These are phyloP conservation scores for Tragelaphus oryx DNA, from an alignment of 2,797 vertebrate genomes.

Conservation along the genomic window DNA sequence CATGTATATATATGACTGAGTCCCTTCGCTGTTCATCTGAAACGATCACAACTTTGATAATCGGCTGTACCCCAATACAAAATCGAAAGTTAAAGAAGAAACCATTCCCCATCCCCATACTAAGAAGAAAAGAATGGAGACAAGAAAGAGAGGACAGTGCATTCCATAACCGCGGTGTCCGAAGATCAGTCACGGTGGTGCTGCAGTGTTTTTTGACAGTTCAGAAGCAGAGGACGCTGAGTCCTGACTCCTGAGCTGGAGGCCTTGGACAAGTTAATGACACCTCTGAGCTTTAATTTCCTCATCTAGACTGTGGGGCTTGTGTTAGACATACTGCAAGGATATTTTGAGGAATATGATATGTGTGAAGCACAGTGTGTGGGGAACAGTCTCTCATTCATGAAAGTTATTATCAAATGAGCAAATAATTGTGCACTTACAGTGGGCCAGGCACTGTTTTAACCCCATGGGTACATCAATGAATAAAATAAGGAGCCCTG, in stretches of 20 bases:
- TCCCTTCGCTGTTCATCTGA: not conserved
- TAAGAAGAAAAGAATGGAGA: not conserved
- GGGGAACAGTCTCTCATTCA: not conserved
- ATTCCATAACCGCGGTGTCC: accelerated
- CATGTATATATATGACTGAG: not conserved
- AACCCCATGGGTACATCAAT: not conserved
- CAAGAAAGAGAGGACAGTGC: not conserved
- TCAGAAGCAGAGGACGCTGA: not conserved
- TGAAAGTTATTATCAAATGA: not conserved
- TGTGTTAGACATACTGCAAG: not conserved
- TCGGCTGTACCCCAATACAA: not conserved
- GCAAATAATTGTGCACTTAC: not conserved
- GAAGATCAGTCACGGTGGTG: accelerated
- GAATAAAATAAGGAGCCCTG: not conserved
- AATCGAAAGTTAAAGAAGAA: not conserved
- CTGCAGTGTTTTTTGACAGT: not conserved
- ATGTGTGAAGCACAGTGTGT: not conserved
- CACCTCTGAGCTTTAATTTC: not conserved
- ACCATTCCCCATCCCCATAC: not conserved
- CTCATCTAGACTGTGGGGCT: not conserved
- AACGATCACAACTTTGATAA: not conserved
- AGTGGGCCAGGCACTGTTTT: not conserved
- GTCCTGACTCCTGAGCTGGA: not conserved
- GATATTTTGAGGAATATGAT: not conserved
- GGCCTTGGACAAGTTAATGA: not conserved